These are phyloP conservation scores for Porites lutea DNA, from an alignment of 64 coral and sea anemone genomes.

Conservation along the genomic window DNA sequence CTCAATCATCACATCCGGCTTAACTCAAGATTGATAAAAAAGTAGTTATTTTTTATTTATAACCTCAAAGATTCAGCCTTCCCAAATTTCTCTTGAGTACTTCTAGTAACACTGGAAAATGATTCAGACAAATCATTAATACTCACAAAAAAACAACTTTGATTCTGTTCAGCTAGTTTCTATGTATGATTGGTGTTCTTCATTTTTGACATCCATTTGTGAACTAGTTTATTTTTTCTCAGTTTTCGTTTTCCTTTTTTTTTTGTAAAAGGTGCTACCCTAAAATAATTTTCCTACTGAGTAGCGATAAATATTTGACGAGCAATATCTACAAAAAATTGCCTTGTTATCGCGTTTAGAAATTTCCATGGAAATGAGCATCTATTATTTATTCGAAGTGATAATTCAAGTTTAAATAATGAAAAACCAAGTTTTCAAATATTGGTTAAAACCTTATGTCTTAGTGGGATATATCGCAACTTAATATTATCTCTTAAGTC, in stretches of 20 bases:
- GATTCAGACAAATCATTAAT: background rate
- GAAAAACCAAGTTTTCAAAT: background rate
- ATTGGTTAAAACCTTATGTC: background rate
- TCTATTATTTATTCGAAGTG: slow-evolving; percentile 12
- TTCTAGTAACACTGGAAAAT: too few species aligned
- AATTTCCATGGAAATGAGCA: background rate
- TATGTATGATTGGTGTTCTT: background rate
- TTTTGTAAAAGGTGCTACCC: background rate
- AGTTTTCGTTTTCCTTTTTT: background rate
- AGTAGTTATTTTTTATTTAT: too few species aligned
- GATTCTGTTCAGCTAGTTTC: background rate
- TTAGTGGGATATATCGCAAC: background rate
- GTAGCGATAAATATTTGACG: slow-evolving; percentile 3
- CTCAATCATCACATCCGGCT: too few species aligned
- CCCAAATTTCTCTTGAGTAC: too few species aligned
- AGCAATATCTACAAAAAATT: slow-evolving; percentile 3
- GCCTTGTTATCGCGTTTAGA: background rate
- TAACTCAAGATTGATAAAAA: too few species aligned
- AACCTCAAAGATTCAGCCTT: too few species aligned
- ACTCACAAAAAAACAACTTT: background rate
- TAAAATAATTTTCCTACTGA: background rate
- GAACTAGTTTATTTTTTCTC: too few species aligned
- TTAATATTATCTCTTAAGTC: background rate
- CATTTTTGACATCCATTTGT: background rate
- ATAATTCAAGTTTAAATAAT: background rate